Conservation (phyloP, 2,797 vertebrate genomes). For the Arremon brunneinucha region DNA sequence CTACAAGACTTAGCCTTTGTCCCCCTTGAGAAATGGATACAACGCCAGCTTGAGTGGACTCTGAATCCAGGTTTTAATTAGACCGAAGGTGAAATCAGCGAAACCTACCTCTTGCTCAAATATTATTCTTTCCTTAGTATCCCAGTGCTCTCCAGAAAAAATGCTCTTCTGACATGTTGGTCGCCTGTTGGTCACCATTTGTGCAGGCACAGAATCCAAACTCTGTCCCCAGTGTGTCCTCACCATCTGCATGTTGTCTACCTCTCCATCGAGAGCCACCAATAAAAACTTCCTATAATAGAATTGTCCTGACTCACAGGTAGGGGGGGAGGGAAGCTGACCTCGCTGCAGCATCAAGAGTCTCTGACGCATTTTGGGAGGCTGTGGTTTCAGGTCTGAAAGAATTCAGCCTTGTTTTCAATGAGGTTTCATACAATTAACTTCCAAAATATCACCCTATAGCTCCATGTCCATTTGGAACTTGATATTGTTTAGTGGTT, state of each 20-base stretch:
- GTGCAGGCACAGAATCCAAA: conserved; percentile 4
- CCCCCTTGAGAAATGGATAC: background rate
- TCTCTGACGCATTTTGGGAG: conserved; percentile 57
- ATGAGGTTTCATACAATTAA: background rate
- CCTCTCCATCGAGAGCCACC: conserved; percentile 29
- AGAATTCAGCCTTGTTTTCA: conserved; percentile 47
- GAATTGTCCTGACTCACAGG: conserved; percentile 67
- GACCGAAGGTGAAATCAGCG: conserved; percentile 6
- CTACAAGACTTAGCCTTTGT: background rate
- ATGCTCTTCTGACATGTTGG: conserved; percentile 3
- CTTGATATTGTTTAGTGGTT: background rate
- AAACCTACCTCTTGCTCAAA: conserved; percentile 52
- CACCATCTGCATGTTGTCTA: conserved; percentile 7
- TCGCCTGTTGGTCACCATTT: background rate
- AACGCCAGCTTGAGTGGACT: background rate
- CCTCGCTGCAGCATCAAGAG: conserved; percentile 49
- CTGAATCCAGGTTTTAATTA: background rate
- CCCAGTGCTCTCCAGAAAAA: conserved; percentile 21
- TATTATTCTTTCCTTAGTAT: conserved; percentile 17
- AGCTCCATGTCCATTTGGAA: background rate
- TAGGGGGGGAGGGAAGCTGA: conserved; percentile 41
- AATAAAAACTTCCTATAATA: conserved; percentile 63
- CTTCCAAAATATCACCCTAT: conserved; percentile 46
- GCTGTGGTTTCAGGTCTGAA: conserved; percentile 51
- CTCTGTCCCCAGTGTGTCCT: background rate